Evolutionary conservation across 2,888 invertebrate species (phyloP).

Genomic region (Trisateles emortualis): DNA sequence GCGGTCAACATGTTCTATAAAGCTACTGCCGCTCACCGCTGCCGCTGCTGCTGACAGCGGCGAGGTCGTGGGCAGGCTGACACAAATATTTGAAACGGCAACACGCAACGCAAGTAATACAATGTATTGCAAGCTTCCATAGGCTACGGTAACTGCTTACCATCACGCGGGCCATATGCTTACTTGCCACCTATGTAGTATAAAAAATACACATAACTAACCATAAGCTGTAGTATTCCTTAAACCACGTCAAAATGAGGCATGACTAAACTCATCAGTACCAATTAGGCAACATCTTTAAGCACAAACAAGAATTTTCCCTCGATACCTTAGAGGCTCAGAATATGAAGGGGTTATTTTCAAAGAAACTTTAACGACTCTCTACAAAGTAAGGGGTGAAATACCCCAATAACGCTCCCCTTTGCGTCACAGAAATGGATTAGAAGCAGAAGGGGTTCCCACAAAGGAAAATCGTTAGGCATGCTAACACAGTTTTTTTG

Average conservation of each 20-base stretch:
- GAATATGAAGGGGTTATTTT: conserved; percentile 31
- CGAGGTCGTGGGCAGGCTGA: too few relatives aligned
- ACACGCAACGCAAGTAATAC: too few relatives aligned
- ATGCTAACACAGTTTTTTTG: conserved; percentile 61
- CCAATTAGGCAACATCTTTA: conserved; percentile 16
- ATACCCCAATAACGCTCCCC: conserved; percentile 43
- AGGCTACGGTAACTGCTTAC: too few relatives aligned
- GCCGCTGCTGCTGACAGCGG: too few relatives aligned
- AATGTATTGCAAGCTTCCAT: too few relatives aligned
- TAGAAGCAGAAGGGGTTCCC: conserved; percentile 50
- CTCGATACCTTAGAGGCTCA: conserved; percentile 23
- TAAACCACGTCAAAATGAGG: background rate
- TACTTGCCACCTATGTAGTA: too few relatives aligned
- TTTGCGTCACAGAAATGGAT: conserved; percentile 49
- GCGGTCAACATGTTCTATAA: background rate
- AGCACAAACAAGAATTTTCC: conserved; percentile 17
- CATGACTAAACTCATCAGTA: background rate
- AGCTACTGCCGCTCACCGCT: too few relatives aligned
- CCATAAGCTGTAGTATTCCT: too few relatives aligned
- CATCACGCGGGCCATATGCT: too few relatives aligned
- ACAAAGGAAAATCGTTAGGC: conserved; percentile 62
- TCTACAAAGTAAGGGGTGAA: conserved; percentile 40
- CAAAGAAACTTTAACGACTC: conserved; percentile 37
- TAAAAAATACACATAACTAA: too few relatives aligned
- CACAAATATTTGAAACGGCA: too few relatives aligned